Evolutionary conservation across 2,113 vertebrate species (phyloP).

Genomic region (Himantopus leucocephalus): DNA sequence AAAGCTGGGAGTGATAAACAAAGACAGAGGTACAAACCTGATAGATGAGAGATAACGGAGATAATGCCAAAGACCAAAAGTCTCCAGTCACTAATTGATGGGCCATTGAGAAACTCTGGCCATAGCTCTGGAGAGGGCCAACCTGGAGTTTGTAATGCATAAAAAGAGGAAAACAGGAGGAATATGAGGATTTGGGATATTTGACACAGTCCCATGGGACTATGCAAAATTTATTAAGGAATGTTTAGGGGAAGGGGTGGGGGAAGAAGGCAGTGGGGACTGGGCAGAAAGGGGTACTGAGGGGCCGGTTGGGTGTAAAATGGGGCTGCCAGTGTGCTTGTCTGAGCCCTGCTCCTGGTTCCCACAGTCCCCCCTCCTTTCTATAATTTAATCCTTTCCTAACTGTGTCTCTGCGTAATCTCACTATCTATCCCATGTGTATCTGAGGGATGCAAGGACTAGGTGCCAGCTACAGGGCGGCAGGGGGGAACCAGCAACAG

Average conservation of each 20-base stretch:
- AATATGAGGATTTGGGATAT: background rate
- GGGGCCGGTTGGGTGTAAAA: too few species aligned
- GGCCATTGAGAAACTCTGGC: background rate
- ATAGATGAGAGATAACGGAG: background rate
- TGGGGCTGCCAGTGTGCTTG: background rate
- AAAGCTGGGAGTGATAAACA: background rate
- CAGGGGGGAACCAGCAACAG: too few species aligned
- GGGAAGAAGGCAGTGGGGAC: background rate
- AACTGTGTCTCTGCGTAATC: background rate
- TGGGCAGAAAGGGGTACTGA: background rate
- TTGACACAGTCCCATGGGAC: background rate
- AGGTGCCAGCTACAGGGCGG: too few species aligned
- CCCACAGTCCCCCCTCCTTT: background rate
- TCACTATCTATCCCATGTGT: fast-evolving
- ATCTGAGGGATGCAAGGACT: background rate
- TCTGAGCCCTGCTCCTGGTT: background rate
- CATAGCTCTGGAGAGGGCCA: background rate
- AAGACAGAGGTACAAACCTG: background rate
- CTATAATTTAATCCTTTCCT: background rate
- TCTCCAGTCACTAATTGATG: background rate
- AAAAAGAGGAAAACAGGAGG: background rate
- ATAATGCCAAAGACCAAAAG: background rate
- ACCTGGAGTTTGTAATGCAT: background rate
- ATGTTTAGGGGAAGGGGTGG: background rate
- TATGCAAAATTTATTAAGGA: background rate